Percentiles rank a stretch among this genome's conserved stretches.
Conservation (phyloP, 2,888 invertebrate genomes). For the Globia sparganii region DNA sequence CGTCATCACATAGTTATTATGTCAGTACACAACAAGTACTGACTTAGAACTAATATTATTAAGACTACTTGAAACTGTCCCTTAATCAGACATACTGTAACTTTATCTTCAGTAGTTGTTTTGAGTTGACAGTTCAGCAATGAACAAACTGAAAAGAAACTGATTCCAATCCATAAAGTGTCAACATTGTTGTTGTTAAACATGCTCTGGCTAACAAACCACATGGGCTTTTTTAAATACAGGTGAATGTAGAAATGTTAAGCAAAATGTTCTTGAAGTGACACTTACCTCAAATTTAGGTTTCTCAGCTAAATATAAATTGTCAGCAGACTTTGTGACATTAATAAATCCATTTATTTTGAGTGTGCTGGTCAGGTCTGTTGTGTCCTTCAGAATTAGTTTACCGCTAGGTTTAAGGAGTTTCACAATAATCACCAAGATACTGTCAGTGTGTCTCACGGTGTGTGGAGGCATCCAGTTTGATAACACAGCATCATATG, state of each 20-base stretch:
- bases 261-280: background rate
- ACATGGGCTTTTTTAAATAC: background rate
- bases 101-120: background rate
- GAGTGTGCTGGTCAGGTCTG: conserved; percentile 86
- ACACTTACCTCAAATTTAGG: conserved; percentile 92
- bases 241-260: background rate
- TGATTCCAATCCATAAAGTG: background rate
- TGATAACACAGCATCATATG: conserved; percentile 91
- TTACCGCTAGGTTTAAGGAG: conserved; percentile 92
- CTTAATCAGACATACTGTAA: background rate
- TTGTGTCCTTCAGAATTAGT: conserved; percentile 88
- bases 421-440: conserved; percentile 90
- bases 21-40: background rate
- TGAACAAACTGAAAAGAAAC: background rate
- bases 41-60: no score
- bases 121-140: background rate
- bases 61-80: background rate
- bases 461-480: conserved; percentile 85
- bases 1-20: background rate
- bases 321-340: conserved; percentile 74
- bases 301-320: conserved; percentile 89
- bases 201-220: background rate
- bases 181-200: background rate
- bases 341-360: conserved; percentile 92
- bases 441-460: conserved; percentile 81